These are phyloP conservation scores for Drosophila gaucha DNA, from an alignment of 2,888 invertebrate species.

Conservation along the genomic window DNA sequence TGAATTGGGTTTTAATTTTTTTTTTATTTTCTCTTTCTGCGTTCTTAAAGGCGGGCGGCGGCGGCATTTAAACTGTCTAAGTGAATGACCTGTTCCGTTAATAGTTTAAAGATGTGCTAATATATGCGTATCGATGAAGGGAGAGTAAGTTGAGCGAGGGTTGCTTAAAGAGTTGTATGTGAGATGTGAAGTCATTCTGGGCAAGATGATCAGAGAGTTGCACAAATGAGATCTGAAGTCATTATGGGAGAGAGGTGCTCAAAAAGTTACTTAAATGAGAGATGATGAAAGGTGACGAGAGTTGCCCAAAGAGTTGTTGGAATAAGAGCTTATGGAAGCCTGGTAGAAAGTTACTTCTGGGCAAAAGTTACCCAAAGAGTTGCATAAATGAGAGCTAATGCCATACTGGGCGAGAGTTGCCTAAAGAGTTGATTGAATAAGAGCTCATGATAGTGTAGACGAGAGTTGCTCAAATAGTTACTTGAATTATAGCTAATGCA, in stretches of 20 bases:
- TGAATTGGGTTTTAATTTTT: constrained; percentile 4
- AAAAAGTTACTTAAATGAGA: no score
- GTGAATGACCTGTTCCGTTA: background rate
- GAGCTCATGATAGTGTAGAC: background rate
- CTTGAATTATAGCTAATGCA: no score
- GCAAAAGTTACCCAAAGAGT: background rate
- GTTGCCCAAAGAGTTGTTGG: background rate
- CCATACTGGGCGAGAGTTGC: background rate
- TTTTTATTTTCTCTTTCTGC: background rate
- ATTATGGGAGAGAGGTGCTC: no score
- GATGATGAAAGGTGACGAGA: background rate
- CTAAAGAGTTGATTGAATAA: background rate
- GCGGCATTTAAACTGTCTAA: constrained; percentile 1
- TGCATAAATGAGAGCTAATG: no score
- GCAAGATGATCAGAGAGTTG: no score
- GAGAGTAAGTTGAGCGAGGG: background rate
- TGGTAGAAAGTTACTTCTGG: no score
- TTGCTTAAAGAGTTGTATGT: background rate
- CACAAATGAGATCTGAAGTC: no score
- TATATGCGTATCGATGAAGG: background rate
- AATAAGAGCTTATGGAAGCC: background rate
- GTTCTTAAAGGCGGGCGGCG: no score
- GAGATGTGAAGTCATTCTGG: no score
- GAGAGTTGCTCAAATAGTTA: background rate
- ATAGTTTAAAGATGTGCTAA: background rate